Evolutionary conservation across 2,113 vertebrate genomes (phyloP).

Genomic region (Chamaea fasciata): DNA sequence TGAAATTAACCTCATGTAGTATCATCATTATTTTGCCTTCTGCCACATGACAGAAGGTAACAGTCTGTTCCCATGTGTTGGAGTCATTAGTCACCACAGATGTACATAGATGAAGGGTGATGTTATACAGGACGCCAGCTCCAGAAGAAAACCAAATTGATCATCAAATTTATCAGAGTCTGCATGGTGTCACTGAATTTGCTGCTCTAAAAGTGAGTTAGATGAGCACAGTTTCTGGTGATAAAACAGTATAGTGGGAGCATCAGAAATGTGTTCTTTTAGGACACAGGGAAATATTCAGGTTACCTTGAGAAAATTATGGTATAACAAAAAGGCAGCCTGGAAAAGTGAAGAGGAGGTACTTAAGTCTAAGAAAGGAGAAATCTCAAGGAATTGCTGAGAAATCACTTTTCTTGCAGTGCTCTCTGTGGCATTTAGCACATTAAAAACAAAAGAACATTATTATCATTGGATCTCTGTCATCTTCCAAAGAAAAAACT

Average conservation of each 20-base stretch:
- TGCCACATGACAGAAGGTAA: constrained; percentile 4
- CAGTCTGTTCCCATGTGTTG: not conserved
- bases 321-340: not conserved
- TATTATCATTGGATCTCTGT: not conserved
- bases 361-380: not conserved
- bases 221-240: not conserved
- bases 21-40: not conserved
- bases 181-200: not conserved
- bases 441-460: not conserved
- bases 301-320: not conserved
- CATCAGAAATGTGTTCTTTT: not conserved
- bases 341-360: not conserved
- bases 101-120: not conserved
- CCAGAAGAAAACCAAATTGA: not conserved
- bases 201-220: not conserved
- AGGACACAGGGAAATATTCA: not conserved
- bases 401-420: not conserved
- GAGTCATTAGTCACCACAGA: not conserved
- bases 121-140: not conserved
- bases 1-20: not conserved
- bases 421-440: not conserved
- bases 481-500: not conserved
- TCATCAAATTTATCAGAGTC: not conserved
- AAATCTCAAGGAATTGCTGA: not conserved
- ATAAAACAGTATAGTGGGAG: not conserved